These are phyloP conservation scores for Falco novaeseelandiae DNA, from an alignment of 2,797 vertebrate genomes.

Conservation along the genomic window DNA sequence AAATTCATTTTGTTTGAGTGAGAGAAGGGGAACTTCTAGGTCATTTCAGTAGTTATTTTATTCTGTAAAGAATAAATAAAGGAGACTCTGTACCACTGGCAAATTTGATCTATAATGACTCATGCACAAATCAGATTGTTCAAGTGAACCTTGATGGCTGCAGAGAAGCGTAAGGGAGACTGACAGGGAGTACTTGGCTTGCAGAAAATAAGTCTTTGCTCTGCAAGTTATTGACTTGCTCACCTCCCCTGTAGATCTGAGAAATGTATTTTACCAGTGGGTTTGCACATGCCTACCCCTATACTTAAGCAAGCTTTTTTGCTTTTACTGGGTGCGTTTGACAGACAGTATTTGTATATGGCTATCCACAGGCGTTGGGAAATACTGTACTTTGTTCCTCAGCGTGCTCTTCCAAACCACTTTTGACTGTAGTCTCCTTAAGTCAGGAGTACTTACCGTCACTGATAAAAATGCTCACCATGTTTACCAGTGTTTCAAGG, in stretches of 20 bases:
- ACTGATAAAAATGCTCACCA: neutral
- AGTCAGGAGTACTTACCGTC: neutral
- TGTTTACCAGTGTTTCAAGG: slow-evolving; percentile 14
- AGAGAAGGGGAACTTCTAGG: slow-evolving; percentile 46
- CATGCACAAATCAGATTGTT: slow-evolving; percentile 49
- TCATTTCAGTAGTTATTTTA: slow-evolving; percentile 51
- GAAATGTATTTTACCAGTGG: neutral
- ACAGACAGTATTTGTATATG: neutral
- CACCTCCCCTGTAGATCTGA: neutral
- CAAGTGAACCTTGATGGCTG: slow-evolving; percentile 43
- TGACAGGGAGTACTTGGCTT: slow-evolving; percentile 12
- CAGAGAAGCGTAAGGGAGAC: neutral
- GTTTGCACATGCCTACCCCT: neutral
- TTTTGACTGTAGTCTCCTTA: neutral
- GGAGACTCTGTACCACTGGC: slow-evolving; percentile 7
- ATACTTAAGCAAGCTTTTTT: neutral
- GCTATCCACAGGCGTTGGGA: neutral
- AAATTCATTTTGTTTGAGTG: slow-evolving; percentile 51
- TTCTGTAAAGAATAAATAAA: slow-evolving; percentile 52
- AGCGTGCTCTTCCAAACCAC: neutral
- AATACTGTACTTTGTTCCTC: neutral
- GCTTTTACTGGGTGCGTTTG: neutral
- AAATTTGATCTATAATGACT: slow-evolving; percentile 59
- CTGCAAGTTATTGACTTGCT: slow-evolving; percentile 15
- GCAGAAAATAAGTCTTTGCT: slow-evolving; percentile 38